Conservation (phyloP, 2,888 invertebrate genomes). For the Brachyopa scutellaris region DNA sequence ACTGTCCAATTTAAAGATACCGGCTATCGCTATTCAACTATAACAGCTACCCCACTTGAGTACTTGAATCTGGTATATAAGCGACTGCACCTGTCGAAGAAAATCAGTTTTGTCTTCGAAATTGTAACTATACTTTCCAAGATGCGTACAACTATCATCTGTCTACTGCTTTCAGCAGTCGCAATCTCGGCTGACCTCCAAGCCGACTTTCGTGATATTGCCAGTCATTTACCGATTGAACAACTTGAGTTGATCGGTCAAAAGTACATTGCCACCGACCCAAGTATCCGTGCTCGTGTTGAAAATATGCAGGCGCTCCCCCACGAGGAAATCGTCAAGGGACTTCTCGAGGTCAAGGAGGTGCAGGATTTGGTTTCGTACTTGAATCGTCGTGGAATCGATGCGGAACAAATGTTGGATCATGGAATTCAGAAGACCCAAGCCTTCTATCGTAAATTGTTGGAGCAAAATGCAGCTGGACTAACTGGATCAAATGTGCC, state of each 20-base stretch:
- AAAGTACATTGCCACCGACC: not conserved
- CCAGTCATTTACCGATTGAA: not conserved
- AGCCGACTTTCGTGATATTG: conserved; percentile 14
- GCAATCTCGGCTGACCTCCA: conserved; percentile 23
- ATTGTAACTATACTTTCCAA: not conserved
- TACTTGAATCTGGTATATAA: too few relatives aligned
- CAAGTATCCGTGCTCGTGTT: not conserved
- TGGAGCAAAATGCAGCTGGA: not conserved
- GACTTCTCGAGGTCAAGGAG: not conserved
- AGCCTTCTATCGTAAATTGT: not conserved
- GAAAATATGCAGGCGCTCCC: not conserved
- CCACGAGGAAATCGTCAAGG: not conserved
- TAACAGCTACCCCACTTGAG: too few relatives aligned
- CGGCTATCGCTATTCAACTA: too few relatives aligned
- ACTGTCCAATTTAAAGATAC: too few relatives aligned
- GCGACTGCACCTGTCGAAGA: too few relatives aligned
- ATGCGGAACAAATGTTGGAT: not conserved
- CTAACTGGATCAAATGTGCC: not conserved
- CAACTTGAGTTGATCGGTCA: not conserved
- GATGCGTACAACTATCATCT: not conserved
- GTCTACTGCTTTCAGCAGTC: not conserved
- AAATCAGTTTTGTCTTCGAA: too few relatives aligned
- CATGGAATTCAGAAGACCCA: not conserved
- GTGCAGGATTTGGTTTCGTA: not conserved
- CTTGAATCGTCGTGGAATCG: not conserved